Conservation (phyloP, 2,888 invertebrate genomes). For the Apodemia duryi region DNA sequence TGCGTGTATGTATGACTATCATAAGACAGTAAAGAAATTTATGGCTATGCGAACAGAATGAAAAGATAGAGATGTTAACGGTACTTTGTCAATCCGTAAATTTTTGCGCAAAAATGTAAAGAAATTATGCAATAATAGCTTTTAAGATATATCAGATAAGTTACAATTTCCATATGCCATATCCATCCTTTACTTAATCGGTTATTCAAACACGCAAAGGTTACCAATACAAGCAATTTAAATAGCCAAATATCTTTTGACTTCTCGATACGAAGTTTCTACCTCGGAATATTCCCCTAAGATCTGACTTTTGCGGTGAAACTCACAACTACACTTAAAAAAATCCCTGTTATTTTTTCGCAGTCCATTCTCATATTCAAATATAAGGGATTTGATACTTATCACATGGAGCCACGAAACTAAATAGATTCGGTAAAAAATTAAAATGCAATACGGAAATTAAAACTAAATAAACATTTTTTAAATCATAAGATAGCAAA, state of each 20-base stretch:
- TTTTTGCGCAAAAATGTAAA: too few species aligned
- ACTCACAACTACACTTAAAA: slow-evolving; percentile 19
- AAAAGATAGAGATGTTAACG: too few species aligned
- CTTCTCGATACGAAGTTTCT: slow-evolving; percentile 2
- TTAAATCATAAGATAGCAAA: too few species aligned
- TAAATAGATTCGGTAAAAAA: background rate
- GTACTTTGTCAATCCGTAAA: too few species aligned
- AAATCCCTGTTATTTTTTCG: slow-evolving; percentile 21
- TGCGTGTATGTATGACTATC: too few species aligned
- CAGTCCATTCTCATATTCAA: slow-evolving; percentile 21
- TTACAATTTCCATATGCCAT: too few species aligned
- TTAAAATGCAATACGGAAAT: background rate
- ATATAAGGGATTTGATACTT: slow-evolving; percentile 19
- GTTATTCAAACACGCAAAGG: background rate
- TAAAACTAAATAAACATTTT: background rate
- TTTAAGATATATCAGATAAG: too few species aligned
- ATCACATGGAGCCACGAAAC: slow-evolving; percentile 10
- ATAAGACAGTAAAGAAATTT: too few species aligned
- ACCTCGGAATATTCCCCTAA: slow-evolving; percentile 15
- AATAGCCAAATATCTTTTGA: slow-evolving; percentile 12
- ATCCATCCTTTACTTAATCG: background rate
- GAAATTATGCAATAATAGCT: too few species aligned
- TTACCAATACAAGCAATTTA: slow-evolving; percentile 6
- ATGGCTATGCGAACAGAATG: too few species aligned
- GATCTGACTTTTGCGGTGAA: background rate